These are phyloP conservation scores for Notothenia coriiceps DNA, from an alignment of 2,113 vertebrate species.

Conservation along the genomic window DNA sequence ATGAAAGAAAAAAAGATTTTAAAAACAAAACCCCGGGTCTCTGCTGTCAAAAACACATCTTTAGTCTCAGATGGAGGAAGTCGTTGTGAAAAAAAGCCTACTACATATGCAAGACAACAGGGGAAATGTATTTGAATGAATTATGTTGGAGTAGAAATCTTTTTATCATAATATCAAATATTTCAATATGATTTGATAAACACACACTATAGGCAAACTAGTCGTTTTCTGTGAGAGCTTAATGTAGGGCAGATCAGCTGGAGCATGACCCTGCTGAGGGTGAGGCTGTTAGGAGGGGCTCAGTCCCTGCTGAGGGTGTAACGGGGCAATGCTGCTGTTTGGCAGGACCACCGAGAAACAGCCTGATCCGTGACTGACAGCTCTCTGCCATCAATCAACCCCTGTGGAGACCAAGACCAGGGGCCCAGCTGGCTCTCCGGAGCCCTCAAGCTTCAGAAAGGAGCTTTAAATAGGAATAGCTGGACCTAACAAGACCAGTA, in stretches of 20 bases:
- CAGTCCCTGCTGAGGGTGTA: constrained; percentile 5
- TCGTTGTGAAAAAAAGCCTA: background rate
- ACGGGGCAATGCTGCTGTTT: constrained; percentile 19
- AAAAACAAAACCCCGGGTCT: background rate
- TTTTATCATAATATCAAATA: background rate
- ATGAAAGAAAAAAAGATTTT: background rate
- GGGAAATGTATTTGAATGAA: background rate
- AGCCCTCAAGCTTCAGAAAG: constrained; percentile 1
- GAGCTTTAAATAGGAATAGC: background rate
- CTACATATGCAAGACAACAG: background rate
- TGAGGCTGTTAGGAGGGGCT: constrained; percentile 14
- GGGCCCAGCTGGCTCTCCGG: constrained; percentile 4
- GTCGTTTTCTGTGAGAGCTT: background rate
- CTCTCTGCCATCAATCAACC: constrained; percentile 9
- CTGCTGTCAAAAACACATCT: background rate
- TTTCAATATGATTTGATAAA: background rate
- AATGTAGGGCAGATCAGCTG: background rate
- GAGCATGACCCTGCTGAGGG: constrained; percentile 22
- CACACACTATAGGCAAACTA: background rate
- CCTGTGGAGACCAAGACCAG: background rate
- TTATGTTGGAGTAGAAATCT: background rate
- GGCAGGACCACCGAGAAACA: constrained; percentile 16
- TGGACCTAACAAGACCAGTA: background rate
- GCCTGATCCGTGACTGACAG: constrained; percentile 1
- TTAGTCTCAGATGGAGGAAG: background rate